Base-by-base conservation (phyloP, 2,888 invertebrate genomes). In the Odontomyia ornata region DNA sequence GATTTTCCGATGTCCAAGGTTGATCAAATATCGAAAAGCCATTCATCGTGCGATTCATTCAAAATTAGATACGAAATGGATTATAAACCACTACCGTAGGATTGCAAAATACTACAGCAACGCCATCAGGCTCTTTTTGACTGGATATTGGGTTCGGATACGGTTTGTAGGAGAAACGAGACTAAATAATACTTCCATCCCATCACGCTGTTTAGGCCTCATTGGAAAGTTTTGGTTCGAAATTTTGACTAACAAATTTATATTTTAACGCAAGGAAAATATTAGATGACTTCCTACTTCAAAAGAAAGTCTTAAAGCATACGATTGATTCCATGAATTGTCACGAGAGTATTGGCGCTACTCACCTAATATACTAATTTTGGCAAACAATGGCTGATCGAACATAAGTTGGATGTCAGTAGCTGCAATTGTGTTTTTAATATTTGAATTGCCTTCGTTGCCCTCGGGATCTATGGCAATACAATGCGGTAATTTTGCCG, bases 1-100 rank as follows among this genome's bases (percentile, higher is more conserved):
- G 78, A 79, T 77, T 76, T 79, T 71, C 75, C 65, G 78, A 79
- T 79, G 78, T 79, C 78, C 78, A 79, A 79, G 78, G 78, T 79
- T 79, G 78, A 79, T 77, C 77, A 72, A 77, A 79, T 77, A 77
- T 73, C 78, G 57, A 76, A 46, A 69, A 69, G 11, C 25, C 69
- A 57, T 73, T 57, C 73, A 36, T 60, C 18, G 76, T 78, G 71
- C 75, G 78, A 75, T 75, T 75, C 76, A 60, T 75, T 78, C 73
- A 60, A 77, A 75, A 75, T 78, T 75, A 75, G 78, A 77, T 77
- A 73, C 77, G 75, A 72, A 76, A 72, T 76, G 78, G 73, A 78
- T 72, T 77, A 75, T 56, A 28, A 72, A 21, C 23, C 60, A 56
- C 76, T 67, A 76, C 60, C 13, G 73, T 57, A 23, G 57, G 76